Evolutionary conservation across 2,797 vertebrate species (phyloP).

Genomic region (Tolypeutes matacus): DNA sequence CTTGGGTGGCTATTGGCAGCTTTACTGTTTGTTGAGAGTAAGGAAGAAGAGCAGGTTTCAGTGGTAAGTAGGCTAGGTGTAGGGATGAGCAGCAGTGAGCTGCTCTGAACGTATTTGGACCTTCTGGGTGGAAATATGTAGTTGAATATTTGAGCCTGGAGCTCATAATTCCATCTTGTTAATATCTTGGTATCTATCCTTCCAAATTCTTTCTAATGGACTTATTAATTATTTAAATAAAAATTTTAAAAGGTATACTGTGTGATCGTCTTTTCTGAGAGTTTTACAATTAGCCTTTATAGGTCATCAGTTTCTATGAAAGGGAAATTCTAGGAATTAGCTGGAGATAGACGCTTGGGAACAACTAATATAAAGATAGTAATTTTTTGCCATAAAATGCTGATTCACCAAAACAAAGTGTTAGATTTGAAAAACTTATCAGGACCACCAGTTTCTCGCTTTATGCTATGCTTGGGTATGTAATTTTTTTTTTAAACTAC

Average conservation of each 20-base stretch:
- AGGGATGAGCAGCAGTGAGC: neutral
- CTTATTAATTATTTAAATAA: constrained; percentile 55
- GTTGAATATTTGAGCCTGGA: neutral
- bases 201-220: constrained; percentile 36
- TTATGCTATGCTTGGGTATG: neutral
- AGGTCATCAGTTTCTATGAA: constrained; percentile 54
- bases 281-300: constrained; percentile 23
- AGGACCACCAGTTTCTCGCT: neutral
- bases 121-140: neutral
- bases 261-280: constrained; percentile 50
- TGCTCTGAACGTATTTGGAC: neutral
- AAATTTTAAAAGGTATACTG: neutral
- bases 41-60: neutral
- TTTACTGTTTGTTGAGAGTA: neutral
- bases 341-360: constrained; percentile 18
- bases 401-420: constrained; percentile 1
- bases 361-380: neutral
- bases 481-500: constrained; percentile 53
- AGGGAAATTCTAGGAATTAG: constrained; percentile 44
- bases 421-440: constrained; percentile 58
- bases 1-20: neutral
- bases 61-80: neutral
- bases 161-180: neutral
- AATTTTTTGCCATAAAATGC: neutral
- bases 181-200: neutral